These are phyloP conservation scores for Leptinotarsa undecemlineata DNA, from an alignment of 1,140 invertebrate genomes.

Conservation along the genomic window DNA sequence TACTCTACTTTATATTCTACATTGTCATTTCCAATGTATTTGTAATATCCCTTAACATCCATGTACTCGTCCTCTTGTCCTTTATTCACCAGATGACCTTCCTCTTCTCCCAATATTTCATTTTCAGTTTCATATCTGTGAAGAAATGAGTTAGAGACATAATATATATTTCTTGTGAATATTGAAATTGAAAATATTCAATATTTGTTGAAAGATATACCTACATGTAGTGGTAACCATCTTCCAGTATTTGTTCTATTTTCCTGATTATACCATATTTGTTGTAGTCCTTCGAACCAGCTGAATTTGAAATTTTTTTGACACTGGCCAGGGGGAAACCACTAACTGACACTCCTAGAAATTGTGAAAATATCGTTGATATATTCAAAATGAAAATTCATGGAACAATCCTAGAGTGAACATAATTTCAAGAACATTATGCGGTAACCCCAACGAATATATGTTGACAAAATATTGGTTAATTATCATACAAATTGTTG, in stretches of 20 bases:
- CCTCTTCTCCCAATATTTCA: not conserved
- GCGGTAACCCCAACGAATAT: no score
- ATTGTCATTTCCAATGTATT: not conserved
- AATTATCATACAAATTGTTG: no score
- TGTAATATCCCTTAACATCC: not conserved
- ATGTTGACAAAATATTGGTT: no score
- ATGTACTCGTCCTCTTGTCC: not conserved
- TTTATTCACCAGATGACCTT: constrained; percentile 12
- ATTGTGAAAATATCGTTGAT: no score
- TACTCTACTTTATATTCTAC: not conserved
- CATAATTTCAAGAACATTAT: no score
- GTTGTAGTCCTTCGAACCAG: not conserved
- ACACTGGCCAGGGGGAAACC: no score
- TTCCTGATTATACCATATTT: not conserved
- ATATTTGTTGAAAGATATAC: not conserved
- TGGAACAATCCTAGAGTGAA: no score
- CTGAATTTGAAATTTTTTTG: not conserved
- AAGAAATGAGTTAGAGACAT: not conserved
- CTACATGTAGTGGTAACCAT: not conserved
- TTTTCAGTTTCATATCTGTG: constrained; percentile 21
- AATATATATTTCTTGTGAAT: not conserved
- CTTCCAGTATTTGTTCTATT: not conserved
- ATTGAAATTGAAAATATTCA: no score
- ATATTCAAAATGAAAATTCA: no score
- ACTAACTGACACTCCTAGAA: no score